These are phyloP conservation scores for Pheucticus melanocephalus DNA, from an alignment of 2,113 vertebrate species.

Conservation along the genomic window DNA sequence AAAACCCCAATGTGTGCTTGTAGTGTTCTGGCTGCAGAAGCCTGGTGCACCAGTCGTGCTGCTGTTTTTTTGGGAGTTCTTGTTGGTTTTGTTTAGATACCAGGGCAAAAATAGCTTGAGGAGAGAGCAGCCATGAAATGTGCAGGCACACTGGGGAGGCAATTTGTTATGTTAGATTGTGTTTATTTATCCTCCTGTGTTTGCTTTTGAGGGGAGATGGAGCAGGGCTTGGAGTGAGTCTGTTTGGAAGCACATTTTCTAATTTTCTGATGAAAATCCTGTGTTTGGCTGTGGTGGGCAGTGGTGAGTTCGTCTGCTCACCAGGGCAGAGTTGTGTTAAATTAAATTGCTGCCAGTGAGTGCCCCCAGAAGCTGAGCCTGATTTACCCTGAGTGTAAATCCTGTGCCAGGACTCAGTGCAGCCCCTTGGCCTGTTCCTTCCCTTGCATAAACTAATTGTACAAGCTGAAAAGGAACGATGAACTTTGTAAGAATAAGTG, in stretches of 20 bases:
- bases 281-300: neutral
- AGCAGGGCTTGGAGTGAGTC: neutral
- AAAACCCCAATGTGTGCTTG: neutral
- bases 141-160: neutral
- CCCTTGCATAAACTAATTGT: conserved; percentile 23
- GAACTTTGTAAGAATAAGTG: conserved; percentile 31
- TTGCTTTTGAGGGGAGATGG: neutral
- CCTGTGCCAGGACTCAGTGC: neutral
- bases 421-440: neutral
- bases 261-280: neutral
- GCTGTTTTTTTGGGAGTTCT: neutral
- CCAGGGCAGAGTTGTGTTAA: neutral
- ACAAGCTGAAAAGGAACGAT: neutral
- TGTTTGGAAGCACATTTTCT: neutral
- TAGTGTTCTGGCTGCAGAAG: neutral
- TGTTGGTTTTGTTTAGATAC: neutral
- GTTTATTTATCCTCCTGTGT: neutral
- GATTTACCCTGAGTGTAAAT: neutral
- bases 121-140: neutral
- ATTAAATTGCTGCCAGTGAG: neutral
- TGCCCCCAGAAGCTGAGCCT: neutral
- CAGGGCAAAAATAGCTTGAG: neutral
- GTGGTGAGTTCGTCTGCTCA: neutral
- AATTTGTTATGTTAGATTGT: neutral
- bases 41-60: neutral